These are phyloP conservation scores for Riparia riparia DNA, from an alignment of 2,113 vertebrate genomes.

Conservation along the genomic window DNA sequence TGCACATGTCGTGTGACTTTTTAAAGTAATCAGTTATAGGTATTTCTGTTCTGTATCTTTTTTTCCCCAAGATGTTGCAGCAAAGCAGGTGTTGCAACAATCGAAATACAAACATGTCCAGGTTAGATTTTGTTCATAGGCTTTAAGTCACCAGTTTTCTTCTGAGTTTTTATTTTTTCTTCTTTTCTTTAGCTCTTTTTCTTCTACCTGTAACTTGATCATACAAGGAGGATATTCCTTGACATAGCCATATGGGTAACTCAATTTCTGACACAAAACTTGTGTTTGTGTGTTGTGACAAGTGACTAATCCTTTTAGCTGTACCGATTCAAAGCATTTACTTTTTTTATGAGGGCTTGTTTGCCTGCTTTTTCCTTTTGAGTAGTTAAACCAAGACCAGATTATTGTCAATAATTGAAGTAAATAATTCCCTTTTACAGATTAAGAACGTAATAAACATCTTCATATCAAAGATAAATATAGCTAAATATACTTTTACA, in stretches of 20 bases:
- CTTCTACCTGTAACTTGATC: not conserved
- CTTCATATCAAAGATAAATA: not conserved
- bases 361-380: not conserved
- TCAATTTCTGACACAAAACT: not conserved
- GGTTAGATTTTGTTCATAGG: not conserved
- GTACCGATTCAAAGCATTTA: not conserved
- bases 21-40: not conserved
- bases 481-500: not conserved
- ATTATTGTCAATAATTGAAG: not conserved
- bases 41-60: not conserved
- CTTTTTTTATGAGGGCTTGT: not conserved
- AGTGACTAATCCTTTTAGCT: not conserved
- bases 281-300: not conserved
- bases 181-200: not conserved
- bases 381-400: not conserved
- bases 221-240: not conserved
- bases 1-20: not conserved
- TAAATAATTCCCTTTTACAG: not conserved
- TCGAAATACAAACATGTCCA: rapidly evolving
- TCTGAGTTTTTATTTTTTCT: not conserved
- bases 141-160: not conserved
- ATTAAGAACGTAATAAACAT: not conserved
- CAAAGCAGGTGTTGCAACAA: not conserved
- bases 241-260: not conserved
- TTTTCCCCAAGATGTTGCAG: not conserved